Conservation (phyloP, 2,888 invertebrate genomes). For the Thecophora atra region DNA sequence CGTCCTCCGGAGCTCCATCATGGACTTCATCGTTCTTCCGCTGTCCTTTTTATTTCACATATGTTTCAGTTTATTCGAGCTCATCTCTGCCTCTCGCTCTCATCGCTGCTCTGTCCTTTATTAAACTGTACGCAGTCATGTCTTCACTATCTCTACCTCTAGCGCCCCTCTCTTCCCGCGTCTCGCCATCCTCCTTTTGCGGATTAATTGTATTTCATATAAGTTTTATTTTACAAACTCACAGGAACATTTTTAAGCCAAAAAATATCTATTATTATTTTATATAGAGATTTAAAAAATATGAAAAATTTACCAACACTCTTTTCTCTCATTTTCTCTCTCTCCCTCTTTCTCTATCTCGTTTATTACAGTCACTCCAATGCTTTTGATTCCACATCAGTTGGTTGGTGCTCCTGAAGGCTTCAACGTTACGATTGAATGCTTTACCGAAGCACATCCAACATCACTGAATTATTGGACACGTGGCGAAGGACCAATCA, state of each 20-base stretch:
- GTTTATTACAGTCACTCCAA: slow-evolving; percentile 79
- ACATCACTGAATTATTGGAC: slow-evolving; percentile 92
- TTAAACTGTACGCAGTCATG: no score
- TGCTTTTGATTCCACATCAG: slow-evolving; percentile 91
- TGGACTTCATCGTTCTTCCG: not conserved
- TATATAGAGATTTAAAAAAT: no score
- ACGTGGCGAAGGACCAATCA: slow-evolving; percentile 86
- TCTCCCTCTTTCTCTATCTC: not conserved
- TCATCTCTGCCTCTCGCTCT: not conserved
- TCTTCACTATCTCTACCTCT: not conserved
- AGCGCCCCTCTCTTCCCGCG: not conserved
- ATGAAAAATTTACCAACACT: not conserved
- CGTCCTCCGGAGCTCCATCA: not conserved
- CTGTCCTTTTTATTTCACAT: not conserved
- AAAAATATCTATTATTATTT: not conserved
- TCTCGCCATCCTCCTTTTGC: not conserved
- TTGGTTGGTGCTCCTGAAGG: slow-evolving; percentile 86
- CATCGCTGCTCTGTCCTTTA: not conserved
- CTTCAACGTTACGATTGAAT: slow-evolving; percentile 86
- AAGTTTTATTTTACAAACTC: no score
- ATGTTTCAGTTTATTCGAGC: not conserved
- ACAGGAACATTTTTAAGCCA: not conserved
- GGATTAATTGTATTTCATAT: no score
- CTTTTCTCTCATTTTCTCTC: not conserved
- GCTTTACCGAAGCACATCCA: slow-evolving; percentile 92